A percentile compares a stretch with the other conserved stretches of the same genome.
Conservation (phyloP, 2,888 invertebrate species). For the Tachina lurida region DNA sequence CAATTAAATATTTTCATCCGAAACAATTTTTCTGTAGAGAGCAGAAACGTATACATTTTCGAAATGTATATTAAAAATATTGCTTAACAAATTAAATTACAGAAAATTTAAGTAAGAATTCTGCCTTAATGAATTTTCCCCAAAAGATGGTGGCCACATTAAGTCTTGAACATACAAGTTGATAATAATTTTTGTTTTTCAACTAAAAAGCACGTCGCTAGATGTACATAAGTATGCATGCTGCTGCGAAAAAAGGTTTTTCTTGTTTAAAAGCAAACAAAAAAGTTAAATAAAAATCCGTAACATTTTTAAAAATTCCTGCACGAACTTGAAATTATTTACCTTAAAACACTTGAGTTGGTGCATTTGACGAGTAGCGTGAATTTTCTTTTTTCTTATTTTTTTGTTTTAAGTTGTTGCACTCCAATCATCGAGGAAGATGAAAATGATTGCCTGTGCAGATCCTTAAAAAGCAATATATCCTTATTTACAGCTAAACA, state of each 20-base stretch:
- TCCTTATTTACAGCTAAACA: conserved; percentile 23
- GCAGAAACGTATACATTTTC: too few species aligned
- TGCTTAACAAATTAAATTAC: neutral
- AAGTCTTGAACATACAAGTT: neutral
- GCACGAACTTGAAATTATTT: conserved; percentile 63
- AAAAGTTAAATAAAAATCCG: conserved; percentile 50
- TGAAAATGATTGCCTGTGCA: conserved; percentile 21
- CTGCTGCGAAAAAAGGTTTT: conserved; percentile 19
- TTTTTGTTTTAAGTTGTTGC: neutral
- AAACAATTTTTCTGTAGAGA: too few species aligned
- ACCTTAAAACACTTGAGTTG: conserved; percentile 61
- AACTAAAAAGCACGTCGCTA: conserved; percentile 1
- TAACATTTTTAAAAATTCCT: conserved; percentile 44
- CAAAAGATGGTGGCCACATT: conserved; percentile 26
- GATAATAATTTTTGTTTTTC: neutral
- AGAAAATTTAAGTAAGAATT: neutral
- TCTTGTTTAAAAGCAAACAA: conserved; percentile 6
- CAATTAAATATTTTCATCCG: too few species aligned
- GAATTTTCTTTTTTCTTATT: neutral
- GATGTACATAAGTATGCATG: neutral
- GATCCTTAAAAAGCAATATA: conserved; percentile 46
- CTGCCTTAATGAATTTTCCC: neutral
- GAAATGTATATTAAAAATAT: too few species aligned
- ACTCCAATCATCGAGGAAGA: conserved; percentile 12
- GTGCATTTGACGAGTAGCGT: conserved; percentile 3